Base-by-base conservation (phyloP, 1,140 invertebrate genomes). In the Zaprionus tsacasi region DNA sequence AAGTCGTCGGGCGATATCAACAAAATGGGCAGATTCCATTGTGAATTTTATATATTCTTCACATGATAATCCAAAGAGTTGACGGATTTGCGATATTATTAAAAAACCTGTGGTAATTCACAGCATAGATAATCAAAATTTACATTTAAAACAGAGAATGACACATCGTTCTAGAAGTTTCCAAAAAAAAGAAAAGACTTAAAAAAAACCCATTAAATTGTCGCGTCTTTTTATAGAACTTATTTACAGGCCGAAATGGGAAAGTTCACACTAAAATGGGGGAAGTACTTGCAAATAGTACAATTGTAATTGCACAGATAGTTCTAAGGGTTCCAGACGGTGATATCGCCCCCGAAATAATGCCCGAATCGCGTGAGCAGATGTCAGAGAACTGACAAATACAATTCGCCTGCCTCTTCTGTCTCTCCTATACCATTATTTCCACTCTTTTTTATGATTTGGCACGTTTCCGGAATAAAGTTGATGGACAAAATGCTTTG, bases 381-480 rank as follows among this genome's bases (percentile, higher is more conserved):
- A 45, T 66, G 13, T 40, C 66, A 38, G 52, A 45, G 25, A 48
- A 71, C 15, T 43, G 15, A 55, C 17, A 21, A 63, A 35, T n/a
- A 25, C 3, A 35, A 63, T 11, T 8, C 30, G 30, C 48, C 48
- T 30, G 13, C 27, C 11, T 52, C 25, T 27, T 11, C n/a, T n/a
- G n/a, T n/a, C n/a, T n/a, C n/a, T n/a, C n/a, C n/a, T n/a, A n/a
- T n/a, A n/a, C n/a, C n/a, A n/a, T n/a, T 13, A 2, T 55, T 12
- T 13, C 5, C n/a, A 33, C 5, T 25, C n/a, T 71, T 38, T 38
- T 48, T 21, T 48, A 36, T 38, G 55, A 45, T 65, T 54, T 57
- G 75, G 78, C 82, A 81, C 80, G 68, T 82, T 76, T 55, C 74
- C 59, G 55, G 76, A 76, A 81, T 69, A 76, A 65, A 59, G 27